Evolutionary conservation across 2,888 invertebrate genomes (phyloP), one percentile per base, ranked within the genome.

Genomic region (Anthoptus insignis): DNA sequence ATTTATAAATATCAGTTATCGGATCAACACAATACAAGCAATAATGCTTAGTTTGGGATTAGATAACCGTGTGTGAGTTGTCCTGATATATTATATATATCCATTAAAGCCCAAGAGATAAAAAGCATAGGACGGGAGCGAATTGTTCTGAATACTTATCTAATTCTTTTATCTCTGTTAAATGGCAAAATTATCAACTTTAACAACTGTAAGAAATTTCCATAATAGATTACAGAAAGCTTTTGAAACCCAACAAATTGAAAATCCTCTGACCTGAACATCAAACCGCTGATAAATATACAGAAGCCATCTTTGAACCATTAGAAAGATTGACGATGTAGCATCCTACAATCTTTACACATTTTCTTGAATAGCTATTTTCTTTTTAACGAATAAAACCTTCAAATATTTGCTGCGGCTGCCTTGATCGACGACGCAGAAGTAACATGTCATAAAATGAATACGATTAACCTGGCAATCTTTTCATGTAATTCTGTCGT

Each of bases 281-380:
- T 47, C 47, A 47, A 47, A 24, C n/a, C 42, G 22, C n/a, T 47
- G 47, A 47, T 47, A 24, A 47, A 47, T 47, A 45, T 45, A 22
- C 14, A 24, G 24, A 9, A n/a, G 24, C 13, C 47, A 47, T 47
- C 22, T 24, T 47, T 47, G 24, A 13, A 24, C 47, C 24, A 47
- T 47, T 47, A 47, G 47, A 47, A 24, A 24, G n/a, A 47, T 47
- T 47, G 47, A n/a, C 22, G 21, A 24, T n/a, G n/a, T n/a, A 47
- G 24, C 13, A 47, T 22, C n/a, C 47, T n/a, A 47, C 47, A 22
- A 14, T 47, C 47, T 47, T 47, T 47, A 24, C 24, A 24, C 22
- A n/a, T 22, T 47, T n/a, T 24, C 47, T 47, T 47, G 47, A 47
- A 47, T 24, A 22, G 24, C 8, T 22, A 11, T 42, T 42, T 42